Conservation (phyloP, 1,140 invertebrate species). For the Chrysomallon squamiferum region DNA sequence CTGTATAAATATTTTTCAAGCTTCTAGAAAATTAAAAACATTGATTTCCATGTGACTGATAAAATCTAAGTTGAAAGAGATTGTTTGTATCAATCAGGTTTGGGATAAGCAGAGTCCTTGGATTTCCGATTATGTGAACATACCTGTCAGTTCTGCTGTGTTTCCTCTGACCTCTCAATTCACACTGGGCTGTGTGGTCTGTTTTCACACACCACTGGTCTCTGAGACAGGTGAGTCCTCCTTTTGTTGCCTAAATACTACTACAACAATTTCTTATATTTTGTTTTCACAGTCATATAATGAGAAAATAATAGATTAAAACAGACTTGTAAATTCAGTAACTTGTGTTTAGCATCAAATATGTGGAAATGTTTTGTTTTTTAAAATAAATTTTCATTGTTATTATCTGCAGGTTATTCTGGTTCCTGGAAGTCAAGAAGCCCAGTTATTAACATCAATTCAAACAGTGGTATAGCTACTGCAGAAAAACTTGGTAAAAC, state of each 20-base stretch:
- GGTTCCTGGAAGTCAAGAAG: conserved; percentile 49
- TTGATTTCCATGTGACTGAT: too few species aligned
- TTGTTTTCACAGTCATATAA: too few species aligned
- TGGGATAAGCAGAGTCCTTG: conserved; percentile 60
- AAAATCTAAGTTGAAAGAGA: too few species aligned
- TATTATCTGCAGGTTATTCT: conserved; percentile 27
- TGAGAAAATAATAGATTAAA: too few species aligned
- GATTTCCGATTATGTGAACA: conserved; percentile 61
- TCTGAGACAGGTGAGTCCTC: conserved; percentile 19
- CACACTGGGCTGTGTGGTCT: conserved; percentile 57
- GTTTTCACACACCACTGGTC: conserved; percentile 55
- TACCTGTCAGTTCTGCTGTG: conserved; percentile 59
- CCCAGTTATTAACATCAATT: conserved; percentile 40
- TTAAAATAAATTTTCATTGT: too few species aligned
- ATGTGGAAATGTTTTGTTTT: too few species aligned
- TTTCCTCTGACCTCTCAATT: conserved; percentile 42
- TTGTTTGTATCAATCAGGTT: too few species aligned
- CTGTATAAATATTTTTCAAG: too few species aligned
- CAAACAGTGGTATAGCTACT: conserved; percentile 44
- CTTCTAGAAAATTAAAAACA: too few species aligned
- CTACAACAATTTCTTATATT: too few species aligned
- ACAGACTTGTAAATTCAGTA: too few species aligned
- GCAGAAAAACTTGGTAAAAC: conserved; percentile 42
- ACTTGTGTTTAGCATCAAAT: too few species aligned
- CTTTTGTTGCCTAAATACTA: background rate